These are phyloP conservation scores for Anguilla pacifica DNA, from an alignment of 2,797 vertebrate species.

Conservation along the genomic window DNA sequence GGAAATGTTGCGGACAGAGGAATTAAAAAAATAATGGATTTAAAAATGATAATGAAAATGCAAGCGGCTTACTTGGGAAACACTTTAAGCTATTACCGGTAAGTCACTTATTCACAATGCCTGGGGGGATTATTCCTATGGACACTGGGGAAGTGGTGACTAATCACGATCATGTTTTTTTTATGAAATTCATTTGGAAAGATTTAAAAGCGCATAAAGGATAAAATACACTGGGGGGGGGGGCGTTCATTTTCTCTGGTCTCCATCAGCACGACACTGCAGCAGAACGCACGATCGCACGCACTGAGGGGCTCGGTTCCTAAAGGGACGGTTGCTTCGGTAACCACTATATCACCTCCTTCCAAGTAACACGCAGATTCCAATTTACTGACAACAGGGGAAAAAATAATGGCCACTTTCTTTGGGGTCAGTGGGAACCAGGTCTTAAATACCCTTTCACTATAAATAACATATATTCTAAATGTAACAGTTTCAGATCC, in stretches of 20 bases:
- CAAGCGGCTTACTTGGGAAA: slow-evolving; percentile 30
- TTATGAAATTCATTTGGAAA: not conserved
- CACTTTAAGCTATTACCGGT: slow-evolving; percentile 29
- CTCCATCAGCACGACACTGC: not conserved
- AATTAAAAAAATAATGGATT: slow-evolving; percentile 30
- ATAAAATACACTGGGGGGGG: not conserved
- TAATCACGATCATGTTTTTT: slow-evolving; percentile 8
- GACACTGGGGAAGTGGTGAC: not conserved
- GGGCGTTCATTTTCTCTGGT: not conserved
- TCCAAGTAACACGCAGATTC: not conserved
- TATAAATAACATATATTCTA: not conserved
- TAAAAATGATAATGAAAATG: slow-evolving; percentile 28
- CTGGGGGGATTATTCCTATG: slow-evolving; percentile 4
- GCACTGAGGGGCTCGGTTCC: not conserved
- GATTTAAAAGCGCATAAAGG: not conserved
- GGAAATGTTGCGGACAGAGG: not conserved
- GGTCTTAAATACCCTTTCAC: not conserved
- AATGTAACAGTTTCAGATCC: not conserved
- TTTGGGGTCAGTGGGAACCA: not conserved
- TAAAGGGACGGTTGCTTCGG: not conserved
- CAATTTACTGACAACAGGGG: not conserved
- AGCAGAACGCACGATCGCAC: not conserved
- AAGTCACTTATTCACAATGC: slow-evolving; percentile 16
- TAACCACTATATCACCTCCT: not conserved
- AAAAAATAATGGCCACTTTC: not conserved